Evolutionary conservation across 2,113 vertebrate species (phyloP).

Genomic region (Clinocottus analis): DNA sequence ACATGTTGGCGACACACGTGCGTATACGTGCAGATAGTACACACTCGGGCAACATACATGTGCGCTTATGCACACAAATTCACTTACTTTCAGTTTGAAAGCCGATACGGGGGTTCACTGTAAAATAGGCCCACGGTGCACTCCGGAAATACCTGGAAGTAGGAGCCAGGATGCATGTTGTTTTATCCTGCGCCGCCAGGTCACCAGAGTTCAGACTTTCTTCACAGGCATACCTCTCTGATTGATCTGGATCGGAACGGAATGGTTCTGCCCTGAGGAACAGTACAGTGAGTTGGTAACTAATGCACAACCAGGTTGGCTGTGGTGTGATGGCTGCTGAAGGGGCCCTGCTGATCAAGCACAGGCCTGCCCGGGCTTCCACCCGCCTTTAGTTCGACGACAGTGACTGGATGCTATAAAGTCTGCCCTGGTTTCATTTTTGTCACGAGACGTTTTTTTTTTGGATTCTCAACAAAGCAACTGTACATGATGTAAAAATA

Average conservation of each 20-base stretch:
- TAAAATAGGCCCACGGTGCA: conserved; percentile 76
- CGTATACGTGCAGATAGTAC: conserved; percentile 26
- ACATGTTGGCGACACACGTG: conserved; percentile 69
- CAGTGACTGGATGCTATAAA: conserved; percentile 41
- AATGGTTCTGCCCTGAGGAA: conserved; percentile 51
- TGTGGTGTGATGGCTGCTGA: conserved; percentile 46
- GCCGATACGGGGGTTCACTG: conserved; percentile 67
- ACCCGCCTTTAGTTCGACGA: conserved; percentile 25
- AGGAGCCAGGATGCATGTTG: conserved; percentile 65
- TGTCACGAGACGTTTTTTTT: conserved; percentile 27
- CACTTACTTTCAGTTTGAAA: conserved; percentile 70
- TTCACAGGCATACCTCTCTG: conserved; percentile 62
- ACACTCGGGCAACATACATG: conserved; percentile 32
- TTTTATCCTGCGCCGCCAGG: conserved; percentile 67
- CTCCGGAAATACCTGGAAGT: conserved; percentile 77
- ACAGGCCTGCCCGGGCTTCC: conserved; percentile 50
- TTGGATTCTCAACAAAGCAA: conserved; percentile 43
- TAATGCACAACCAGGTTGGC: conserved; percentile 41
- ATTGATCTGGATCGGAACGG: conserved; percentile 67
- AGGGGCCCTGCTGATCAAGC: conserved; percentile 60
- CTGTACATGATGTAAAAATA: conserved; percentile 33
- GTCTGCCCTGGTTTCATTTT: conserved; percentile 26
- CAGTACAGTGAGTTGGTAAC: conserved; percentile 41
- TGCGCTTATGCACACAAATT: conserved; percentile 60
- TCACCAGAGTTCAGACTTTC: conserved; percentile 71